phyloP scores from a whole-genome alignment of 2,113 vertebrate genomes.

The Circaetus cinerascens region DNA sequence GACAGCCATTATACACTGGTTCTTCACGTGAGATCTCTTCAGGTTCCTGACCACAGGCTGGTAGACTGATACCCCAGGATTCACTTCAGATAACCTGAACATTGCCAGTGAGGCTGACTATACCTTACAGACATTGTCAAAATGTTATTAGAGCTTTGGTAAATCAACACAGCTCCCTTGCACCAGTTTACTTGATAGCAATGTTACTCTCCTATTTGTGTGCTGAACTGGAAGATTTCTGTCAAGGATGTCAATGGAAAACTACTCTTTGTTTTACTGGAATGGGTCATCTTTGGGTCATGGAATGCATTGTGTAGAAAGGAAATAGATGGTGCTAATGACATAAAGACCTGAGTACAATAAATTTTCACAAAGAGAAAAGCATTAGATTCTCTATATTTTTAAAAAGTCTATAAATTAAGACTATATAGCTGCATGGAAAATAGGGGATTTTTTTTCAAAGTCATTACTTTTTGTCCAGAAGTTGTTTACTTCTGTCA shows the following conservation, averaged over 20 bases:
- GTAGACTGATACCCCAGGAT: not conserved
- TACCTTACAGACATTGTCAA: not conserved
- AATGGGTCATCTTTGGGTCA: not conserved
- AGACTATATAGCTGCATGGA: not conserved
- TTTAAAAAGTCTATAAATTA: not conserved
- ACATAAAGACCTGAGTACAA: not conserved
- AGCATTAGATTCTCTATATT: not conserved
- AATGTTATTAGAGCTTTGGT: not conserved
- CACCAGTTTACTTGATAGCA: not conserved
- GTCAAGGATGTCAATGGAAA: not conserved
- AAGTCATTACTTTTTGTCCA: not conserved
- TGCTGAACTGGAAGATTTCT: not conserved
- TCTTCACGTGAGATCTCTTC: not conserved
- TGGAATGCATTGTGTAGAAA: not conserved
- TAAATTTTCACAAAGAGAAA: not conserved
- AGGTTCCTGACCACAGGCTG: not conserved
- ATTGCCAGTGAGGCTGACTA: not conserved
- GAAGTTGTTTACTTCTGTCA: not conserved
- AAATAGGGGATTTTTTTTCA: not conserved
- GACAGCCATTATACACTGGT: not conserved
- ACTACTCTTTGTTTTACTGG: not conserved
- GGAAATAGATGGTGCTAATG: not conserved
- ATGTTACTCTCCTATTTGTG: not conserved
- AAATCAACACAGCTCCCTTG: not conserved
- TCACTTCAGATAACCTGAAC: not conserved